Percentiles rank a stretch among this genome's conserved stretches.
These are phyloP conservation scores for Garra rufa DNA, from an alignment of 2,113 vertebrate genomes.

Conservation along the genomic window DNA sequence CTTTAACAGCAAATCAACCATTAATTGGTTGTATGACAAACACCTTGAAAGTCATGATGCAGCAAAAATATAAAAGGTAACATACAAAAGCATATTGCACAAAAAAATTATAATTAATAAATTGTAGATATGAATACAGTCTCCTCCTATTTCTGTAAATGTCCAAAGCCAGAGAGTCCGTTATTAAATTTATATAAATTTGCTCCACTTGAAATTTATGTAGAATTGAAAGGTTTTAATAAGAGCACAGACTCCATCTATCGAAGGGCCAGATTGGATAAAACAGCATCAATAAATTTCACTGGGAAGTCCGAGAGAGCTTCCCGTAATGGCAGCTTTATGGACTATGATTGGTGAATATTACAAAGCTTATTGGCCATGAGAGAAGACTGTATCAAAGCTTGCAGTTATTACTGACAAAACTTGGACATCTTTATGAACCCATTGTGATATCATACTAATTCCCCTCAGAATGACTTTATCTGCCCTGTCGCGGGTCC, in stretches of 20 bases:
- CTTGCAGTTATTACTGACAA: conserved; percentile 54
- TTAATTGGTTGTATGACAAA: background rate
- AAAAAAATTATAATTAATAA: background rate
- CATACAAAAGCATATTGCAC: background rate
- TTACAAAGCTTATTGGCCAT: conserved; percentile 49
- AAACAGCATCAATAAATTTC: conserved; percentile 52
- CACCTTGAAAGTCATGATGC: background rate
- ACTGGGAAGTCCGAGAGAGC: conserved; percentile 38
- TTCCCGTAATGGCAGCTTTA: conserved; percentile 53
- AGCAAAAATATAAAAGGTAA: background rate
- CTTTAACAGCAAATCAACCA: too few species aligned
- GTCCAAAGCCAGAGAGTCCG: background rate
- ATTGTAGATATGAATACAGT: background rate
- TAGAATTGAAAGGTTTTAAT: conserved; percentile 29
- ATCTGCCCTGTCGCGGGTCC: conserved; percentile 49
- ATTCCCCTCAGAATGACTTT: conserved; percentile 51
- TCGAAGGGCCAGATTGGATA: conserved; percentile 42
- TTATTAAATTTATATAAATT: conserved; percentile 30
- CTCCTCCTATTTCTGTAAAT: conserved; percentile 1
- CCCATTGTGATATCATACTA: conserved; percentile 53
- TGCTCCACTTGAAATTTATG: conserved; percentile 21
- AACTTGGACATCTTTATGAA: conserved; percentile 56
- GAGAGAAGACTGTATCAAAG: conserved; percentile 48
- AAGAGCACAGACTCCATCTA: conserved; percentile 25
- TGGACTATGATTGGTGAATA: conserved; percentile 56